These are phyloP conservation scores for Ecliptopera silaceata DNA, from an alignment of 2,888 invertebrate genomes.

Conservation along the genomic window DNA sequence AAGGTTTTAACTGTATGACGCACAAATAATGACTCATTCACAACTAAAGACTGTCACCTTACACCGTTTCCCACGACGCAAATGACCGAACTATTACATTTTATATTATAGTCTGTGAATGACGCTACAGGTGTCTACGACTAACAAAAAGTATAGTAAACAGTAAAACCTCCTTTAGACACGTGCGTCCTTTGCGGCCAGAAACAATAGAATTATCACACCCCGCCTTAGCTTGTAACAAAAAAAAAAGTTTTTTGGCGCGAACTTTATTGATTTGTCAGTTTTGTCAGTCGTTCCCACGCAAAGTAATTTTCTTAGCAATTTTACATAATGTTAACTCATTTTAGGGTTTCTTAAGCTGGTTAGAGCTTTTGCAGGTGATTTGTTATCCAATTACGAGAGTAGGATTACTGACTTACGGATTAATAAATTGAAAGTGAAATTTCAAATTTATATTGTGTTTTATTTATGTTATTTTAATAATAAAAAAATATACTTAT, in stretches of 20 bases:
- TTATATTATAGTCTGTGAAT: conserved; percentile 56
- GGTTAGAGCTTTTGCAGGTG: conserved; percentile 49
- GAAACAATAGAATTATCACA: conserved; percentile 68
- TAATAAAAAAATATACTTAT: too few species aligned
- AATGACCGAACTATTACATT: conserved; percentile 54
- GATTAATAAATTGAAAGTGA: conserved; percentile 21
- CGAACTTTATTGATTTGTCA: conserved; percentile 60
- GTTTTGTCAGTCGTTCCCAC: conserved; percentile 63
- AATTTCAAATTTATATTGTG: conserved; percentile 23
- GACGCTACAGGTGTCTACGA: conserved; percentile 73
- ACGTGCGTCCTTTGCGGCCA: conserved; percentile 75
- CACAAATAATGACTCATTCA: conserved; percentile 36
- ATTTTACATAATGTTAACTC: conserved; percentile 24
- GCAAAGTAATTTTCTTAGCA: conserved; percentile 34
- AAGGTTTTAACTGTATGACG: conserved; percentile 18
- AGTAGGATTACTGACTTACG: conserved; percentile 32
- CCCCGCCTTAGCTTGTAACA: conserved; percentile 37
- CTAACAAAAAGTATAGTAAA: conserved; percentile 56
- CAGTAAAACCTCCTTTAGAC: conserved; percentile 71
- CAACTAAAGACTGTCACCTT: conserved; percentile 40
- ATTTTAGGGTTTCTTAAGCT: conserved; percentile 28
- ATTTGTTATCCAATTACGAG: conserved; percentile 47
- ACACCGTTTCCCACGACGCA: conserved; percentile 54
- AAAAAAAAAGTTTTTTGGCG: conserved; percentile 53
- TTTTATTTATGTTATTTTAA: not conserved